Percentiles rank a stretch among this genome's conserved stretches.
Conservation (phyloP, 1,140 invertebrate genomes). For the Heliconius hewitsoni region DNA sequence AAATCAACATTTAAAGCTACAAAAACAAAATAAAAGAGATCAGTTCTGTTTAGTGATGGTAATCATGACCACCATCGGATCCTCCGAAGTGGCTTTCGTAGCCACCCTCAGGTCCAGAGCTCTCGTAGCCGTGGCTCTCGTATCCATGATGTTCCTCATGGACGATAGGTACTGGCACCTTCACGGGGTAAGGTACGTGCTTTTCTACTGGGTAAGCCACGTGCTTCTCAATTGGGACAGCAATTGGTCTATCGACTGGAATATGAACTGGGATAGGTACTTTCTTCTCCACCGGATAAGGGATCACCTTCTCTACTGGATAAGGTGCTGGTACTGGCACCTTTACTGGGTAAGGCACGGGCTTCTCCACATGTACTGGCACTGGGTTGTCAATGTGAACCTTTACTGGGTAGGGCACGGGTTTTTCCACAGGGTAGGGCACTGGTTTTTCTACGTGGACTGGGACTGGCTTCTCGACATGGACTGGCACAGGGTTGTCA, state of each 20-base stretch:
- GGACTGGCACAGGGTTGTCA: constrained; percentile 84
- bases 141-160: constrained; percentile 57
- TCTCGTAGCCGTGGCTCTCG: constrained; percentile 36
- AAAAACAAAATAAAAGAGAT: constrained; percentile 77
- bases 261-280: constrained; percentile 84
- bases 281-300: constrained; percentile 83
- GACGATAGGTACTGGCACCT: constrained; percentile 80
- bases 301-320: constrained; percentile 82
- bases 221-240: constrained; percentile 84
- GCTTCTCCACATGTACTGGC: constrained; percentile 83
- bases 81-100: constrained; percentile 36
- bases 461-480: constrained; percentile 83
- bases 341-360: constrained; percentile 82
- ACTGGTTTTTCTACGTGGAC: constrained; percentile 83
- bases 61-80: constrained; percentile 63
- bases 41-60: constrained; percentile 69
- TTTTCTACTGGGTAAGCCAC: constrained; percentile 84
- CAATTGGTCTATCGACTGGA: constrained; percentile 82
- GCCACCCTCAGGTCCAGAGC: constrained; percentile 22
- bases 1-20: constrained; percentile 82
- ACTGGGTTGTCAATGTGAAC: constrained; percentile 83
- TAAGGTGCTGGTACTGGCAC: constrained; percentile 83
- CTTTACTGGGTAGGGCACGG: constrained; percentile 83
- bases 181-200: constrained; percentile 82
- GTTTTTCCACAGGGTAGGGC: constrained; percentile 85